phyloP scores from a whole-genome alignment of 2,888 invertebrate genomes.

The Drosophila peninsularis region DNA sequence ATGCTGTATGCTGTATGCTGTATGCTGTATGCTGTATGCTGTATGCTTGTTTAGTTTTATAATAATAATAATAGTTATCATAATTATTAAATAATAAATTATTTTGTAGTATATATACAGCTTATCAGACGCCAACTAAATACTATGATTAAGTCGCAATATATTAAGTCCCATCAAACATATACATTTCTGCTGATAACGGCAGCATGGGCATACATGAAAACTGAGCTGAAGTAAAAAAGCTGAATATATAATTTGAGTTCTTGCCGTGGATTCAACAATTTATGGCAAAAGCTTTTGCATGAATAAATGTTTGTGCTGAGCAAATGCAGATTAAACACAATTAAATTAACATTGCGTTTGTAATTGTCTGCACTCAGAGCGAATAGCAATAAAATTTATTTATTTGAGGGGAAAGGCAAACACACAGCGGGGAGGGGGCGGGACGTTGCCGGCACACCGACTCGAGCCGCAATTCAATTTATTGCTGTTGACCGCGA shows the following conservation, averaged over 20 bases:
- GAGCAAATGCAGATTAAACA: slow-evolving; percentile 35
- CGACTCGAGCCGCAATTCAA: slow-evolving; percentile 59
- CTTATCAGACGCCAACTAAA: background rate
- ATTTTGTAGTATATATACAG: background rate
- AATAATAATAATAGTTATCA: no score
- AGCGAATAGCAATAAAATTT: slow-evolving; percentile 56
- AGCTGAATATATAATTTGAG: background rate
- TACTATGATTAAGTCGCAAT: background rate
- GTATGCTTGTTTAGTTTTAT: no score
- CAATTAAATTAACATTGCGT: slow-evolving; percentile 61
- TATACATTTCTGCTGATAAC: background rate
- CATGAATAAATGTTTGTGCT: slow-evolving; percentile 20
- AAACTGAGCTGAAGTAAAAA: background rate
- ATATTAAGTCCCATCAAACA: background rate
- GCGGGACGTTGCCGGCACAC: background rate
- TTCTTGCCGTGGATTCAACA: background rate
- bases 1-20: no score
- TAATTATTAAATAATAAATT: background rate
- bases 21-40: no score
- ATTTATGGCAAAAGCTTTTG: background rate
- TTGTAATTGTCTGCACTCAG: slow-evolving; percentile 52
- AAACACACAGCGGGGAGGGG: background rate
- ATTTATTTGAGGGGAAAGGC: slow-evolving; percentile 26
- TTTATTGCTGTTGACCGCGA: slow-evolving; percentile 74
- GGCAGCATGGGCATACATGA: background rate